These are phyloP conservation scores for Ptilodon capucinus DNA, from an alignment of 2,888 invertebrate species.

Conservation along the genomic window DNA sequence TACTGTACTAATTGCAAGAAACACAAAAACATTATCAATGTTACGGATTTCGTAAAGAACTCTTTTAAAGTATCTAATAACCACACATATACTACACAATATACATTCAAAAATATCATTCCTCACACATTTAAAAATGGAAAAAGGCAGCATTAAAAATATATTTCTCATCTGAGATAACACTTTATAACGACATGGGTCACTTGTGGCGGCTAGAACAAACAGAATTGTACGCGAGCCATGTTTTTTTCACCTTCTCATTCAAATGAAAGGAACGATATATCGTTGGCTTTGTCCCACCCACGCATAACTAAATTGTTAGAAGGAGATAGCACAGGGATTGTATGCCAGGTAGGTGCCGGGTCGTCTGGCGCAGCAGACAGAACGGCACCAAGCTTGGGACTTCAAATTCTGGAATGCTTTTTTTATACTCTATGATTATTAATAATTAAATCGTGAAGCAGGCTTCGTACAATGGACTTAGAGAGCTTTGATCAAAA, in stretches of 20 bases:
- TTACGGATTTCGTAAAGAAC: too few species aligned
- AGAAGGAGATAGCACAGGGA: constrained; percentile 53
- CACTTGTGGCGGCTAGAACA: constrained; percentile 79
- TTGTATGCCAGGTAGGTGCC: constrained; percentile 73
- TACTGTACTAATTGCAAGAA: too few species aligned
- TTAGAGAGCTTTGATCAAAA: neutral
- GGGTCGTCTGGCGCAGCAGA: constrained; percentile 69
- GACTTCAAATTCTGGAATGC: constrained; percentile 46
- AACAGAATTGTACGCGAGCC: constrained; percentile 59
- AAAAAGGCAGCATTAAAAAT: constrained; percentile 67
- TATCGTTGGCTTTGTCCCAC: constrained; percentile 25
- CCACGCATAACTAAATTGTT: constrained; percentile 1
- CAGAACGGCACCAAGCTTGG: constrained; percentile 68
- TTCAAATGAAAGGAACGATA: constrained; percentile 42
- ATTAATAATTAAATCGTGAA: constrained; percentile 27
- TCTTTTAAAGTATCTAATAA: neutral
- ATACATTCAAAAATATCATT: constrained; percentile 79
- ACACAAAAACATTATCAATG: too few species aligned
- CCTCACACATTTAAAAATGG: constrained; percentile 66
- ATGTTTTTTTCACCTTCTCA: constrained; percentile 47
- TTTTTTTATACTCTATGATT: constrained; percentile 35
- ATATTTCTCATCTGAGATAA: constrained; percentile 78
- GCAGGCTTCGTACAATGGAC: neutral
- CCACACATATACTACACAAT: constrained; percentile 50
- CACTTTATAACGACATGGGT: constrained; percentile 80